Conservation (phyloP, 1,140 invertebrate species). For the Aphis gossypii region DNA sequence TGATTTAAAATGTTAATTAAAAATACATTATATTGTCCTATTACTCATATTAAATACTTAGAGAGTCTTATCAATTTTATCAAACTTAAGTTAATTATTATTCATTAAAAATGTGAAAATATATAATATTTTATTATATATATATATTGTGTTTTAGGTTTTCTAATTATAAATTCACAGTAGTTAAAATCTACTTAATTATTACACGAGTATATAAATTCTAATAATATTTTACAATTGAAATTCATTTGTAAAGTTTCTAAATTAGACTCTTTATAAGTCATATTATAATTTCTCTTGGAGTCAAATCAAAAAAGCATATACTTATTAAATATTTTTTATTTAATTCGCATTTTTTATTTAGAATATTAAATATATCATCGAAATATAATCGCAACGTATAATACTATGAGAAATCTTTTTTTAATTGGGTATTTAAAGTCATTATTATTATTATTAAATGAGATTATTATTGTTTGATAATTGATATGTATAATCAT, state of each 20-base stretch:
- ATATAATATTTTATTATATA: background rate
- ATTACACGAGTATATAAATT: background rate
- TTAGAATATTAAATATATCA: too few species aligned
- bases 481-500: too few species aligned
- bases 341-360: background rate
- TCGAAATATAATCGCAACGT: too few species aligned
- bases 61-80: background rate
- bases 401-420: too few species aligned
- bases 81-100: background rate
- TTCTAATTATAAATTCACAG: background rate
- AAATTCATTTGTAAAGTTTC: background rate
- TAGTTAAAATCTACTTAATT: background rate
- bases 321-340: background rate
- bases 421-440: too few species aligned
- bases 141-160: background rate
- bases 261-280: background rate
- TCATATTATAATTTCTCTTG: background rate
- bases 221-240: background rate
- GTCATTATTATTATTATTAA: too few species aligned
- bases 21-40: background rate
- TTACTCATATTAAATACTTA: background rate
- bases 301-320: background rate
- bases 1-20: background rate
- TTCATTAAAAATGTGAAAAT: background rate
- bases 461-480: too few species aligned